Base-by-base conservation (phyloP, 2,797 vertebrate genomes). In the Propithecus perrieri region DNA sequence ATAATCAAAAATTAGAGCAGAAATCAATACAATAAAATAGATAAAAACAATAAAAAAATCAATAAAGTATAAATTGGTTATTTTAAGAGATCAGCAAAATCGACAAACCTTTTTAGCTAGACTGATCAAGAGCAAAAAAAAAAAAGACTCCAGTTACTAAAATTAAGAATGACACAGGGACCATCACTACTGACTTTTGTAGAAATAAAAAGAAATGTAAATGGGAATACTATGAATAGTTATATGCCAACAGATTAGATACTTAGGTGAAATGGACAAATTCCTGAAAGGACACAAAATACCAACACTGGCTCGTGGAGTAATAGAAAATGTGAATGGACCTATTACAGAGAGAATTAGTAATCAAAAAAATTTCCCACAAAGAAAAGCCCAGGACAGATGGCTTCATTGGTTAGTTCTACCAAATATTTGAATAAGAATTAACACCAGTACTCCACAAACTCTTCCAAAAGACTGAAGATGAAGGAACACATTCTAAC, bases 201-300 rank as follows among this genome's bases (percentile, higher is more conserved):
- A 71, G 53, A 85, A 89, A 76, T 85, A 85, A 84, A 81, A 89
- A 93, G 22, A n/a, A 76, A 86, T 91, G 38, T 71, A 89, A 85
- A 38, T 38, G 67, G 30, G 17, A 69, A 33, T 69, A 55, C 33
- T 61, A 4, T 71, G 53, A 86, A 43, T 22, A 81, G 28, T 78
- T 83, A 18, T 92, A 63, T 76, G 92, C n/a, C 38, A 85, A 33
- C 22, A 89, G 61, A 88, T 69, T 55, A 89, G 59, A 65, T 43
- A 65, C 41, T 55, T 91, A 87, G 63, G 55, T 75, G 43, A 92
- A 97, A 81, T 79, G n/a, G 57, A 80, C 33, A 80, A 75, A 80
- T 91, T 93, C 43, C 33, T 83, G 84, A 53, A 83, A 84, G 78
- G 63, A 87, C 1, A 33, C 22, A 91, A 72, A 33, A 28, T 84